Base-by-base conservation (phyloP, 1,140 invertebrate species). In the Andrena cerasifolii region DNA sequence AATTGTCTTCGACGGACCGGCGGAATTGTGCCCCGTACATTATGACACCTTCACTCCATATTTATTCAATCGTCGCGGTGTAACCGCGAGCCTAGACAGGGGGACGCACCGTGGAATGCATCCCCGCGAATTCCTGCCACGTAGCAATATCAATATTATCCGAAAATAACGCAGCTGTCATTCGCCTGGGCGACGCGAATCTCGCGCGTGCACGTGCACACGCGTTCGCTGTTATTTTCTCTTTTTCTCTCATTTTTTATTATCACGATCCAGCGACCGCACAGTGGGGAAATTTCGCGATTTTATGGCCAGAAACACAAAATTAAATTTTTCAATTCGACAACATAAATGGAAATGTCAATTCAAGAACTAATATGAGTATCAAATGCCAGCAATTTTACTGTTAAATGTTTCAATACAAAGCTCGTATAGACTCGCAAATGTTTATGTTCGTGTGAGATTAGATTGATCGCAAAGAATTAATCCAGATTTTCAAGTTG, bases 121-220 rank as follows among this genome's bases (percentile, higher is more conserved):
- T 7, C 3, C 16, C 53, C 47, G 24, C 53, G 79, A 67, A 72
- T 61, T 28, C 70, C 43, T 4, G 36, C 24, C 49, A 45, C n/a
- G 7, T 6, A 7, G 49, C 33, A 80, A 84, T 84, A 84, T 70
- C 78, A 76, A 80, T 83, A 83, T 83, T 80, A 61, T 66, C 72
- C 43, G 36, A 56, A 68, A 76, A 45, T 84, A 83, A 84, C 3
- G 81, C 21, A 24, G 18, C 47, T 66, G 71, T 54, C 49, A 54
- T 83, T 67, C 73, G 40, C 14, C 7, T 10, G 18, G 28, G 33
- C 21, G 53, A 68, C 40, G 5, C 14, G 51, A 36, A 21, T 73
- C 61, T 79, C 53, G 54, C 31, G 36, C 10, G n/a, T 36, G 28
- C 28, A 16, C 12, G 21, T 24, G 33, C 12, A 18, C 43, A 28